Base-by-base conservation (phyloP, 2,113 vertebrate species). In the Hymenochirus boettgeri region DNA sequence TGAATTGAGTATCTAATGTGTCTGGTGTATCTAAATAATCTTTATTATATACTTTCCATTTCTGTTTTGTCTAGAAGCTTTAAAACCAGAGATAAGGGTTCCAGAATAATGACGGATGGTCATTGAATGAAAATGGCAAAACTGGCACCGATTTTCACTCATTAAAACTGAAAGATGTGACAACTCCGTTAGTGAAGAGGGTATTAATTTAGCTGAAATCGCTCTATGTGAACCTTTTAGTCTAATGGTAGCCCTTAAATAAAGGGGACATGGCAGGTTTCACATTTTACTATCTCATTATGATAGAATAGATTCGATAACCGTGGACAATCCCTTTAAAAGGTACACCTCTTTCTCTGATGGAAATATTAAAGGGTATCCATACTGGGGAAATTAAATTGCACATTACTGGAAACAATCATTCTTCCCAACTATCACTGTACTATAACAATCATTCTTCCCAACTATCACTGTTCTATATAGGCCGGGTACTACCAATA, bases 151-250 rank as follows among this genome's bases (percentile, higher is more conserved):
- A 48, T 27, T 45, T 61, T 48, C 25, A 29, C 21, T 48, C 58
- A 31, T 61, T 61, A 61, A 61, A 33, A 48, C 58, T 29, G 58
- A 48, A 29, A 29, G 22, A 47, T 47, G 58, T 29, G 58, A 47
- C 58, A 48, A 21, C 13, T n/a, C 42, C 17, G 10, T 25, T 25
- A 25, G 24, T 27, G 58, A 17, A 15, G 5, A 17, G 22, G 46
- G 42, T 19, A n/a, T 42, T 46, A 25, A 45, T 59, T 24, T 35
- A 25, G 57, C 37, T 45, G 46, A 27, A 46, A 25, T 26, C 22
- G 58, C 58, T 48, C 58, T 21, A 48, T 48, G 24, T n/a, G 48
- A 61, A 48, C 58, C 58, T 61, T 61, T 61, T 61, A 61, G 24
- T 48, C 58, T 61, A 48, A 61, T 48, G 57, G 57, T 37, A 37